Conservation (phyloP, 2,797 vertebrate species). For the Alfaro cultratus region DNA sequence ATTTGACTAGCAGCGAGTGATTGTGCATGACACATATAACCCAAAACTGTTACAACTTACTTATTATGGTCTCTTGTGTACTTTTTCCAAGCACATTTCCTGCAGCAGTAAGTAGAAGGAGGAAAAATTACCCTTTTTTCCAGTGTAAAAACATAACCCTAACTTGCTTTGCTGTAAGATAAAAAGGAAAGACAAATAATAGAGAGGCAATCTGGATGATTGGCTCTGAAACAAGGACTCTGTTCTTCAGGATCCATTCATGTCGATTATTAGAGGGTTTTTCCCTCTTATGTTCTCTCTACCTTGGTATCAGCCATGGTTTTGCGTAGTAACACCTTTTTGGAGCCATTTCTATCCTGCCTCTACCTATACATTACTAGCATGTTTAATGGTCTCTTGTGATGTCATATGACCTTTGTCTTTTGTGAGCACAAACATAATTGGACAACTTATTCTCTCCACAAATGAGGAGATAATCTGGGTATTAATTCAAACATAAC, state of each 20-base stretch:
- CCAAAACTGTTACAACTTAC: slow-evolving; percentile 19
- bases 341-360: slow-evolving; percentile 15
- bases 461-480: slow-evolving; percentile 48
- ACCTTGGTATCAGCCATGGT: slow-evolving; percentile 58
- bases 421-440: slow-evolving; percentile 37
- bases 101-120: slow-evolving; percentile 16
- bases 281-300: slow-evolving; percentile 30
- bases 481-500: slow-evolving; percentile 53
- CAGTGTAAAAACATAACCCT: slow-evolving; percentile 24
- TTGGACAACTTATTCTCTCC: slow-evolving; percentile 51
- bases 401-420: neutral
- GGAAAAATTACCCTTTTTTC: slow-evolving; percentile 23
- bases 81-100: slow-evolving; percentile 20
- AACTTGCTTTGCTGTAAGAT: slow-evolving; percentile 10
- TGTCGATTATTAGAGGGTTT: slow-evolving; percentile 37
- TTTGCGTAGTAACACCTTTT: slow-evolving; percentile 56
- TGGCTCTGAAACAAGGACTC: slow-evolving; percentile 38
- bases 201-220: slow-evolving; percentile 44
- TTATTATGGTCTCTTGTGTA: slow-evolving; percentile 14
- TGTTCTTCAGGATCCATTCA: slow-evolving; percentile 27
- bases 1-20: slow-evolving; percentile 23
- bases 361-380: neutral
- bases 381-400: slow-evolving; percentile 10
- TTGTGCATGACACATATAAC: slow-evolving; percentile 9
- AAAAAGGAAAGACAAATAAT: neutral